Base-by-base conservation (phyloP, 2,888 invertebrate genomes). In the Sarcophaga caerulescens region DNA sequence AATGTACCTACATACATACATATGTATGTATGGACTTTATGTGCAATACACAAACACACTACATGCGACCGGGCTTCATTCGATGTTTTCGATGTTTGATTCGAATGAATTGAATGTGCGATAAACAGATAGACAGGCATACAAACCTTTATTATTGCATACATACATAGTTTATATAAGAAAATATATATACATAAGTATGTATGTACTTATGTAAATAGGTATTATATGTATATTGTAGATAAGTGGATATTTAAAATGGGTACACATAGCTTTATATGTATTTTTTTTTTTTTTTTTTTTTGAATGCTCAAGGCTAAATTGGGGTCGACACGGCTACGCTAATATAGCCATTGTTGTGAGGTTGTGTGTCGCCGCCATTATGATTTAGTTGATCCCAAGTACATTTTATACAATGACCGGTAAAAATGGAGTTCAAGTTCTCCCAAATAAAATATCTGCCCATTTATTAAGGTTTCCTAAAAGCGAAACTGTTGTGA, bases 241-340 rank as follows among this genome's bases (percentile, higher is more conserved):
- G 45, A 76, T 66, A 76, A 17, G 23, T 23, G 10, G 8, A 73
- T 62, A 63, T n/a, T 52, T 52, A 47, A 82, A 45, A 69, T 57
- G 47, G 19, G 62, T 80, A 78, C 65, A 78, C 65, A 75, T 79
- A 79, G 59, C 63, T 69, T 65, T 78, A 47, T 76, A 75, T 66
- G 71, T 79, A 76, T 59, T 68, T 69, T 70, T 78, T 52, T 63
- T 70, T 85, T 74, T 35, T 35, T 6, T 35, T 35, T 25, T 25
- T 25, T 25, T 25, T 25, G 3, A 35, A 76, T 75, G 80, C 85
- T 88, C 87, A 88, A 88, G 88, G 88, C 88, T 87, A 75, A 81
- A 87, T 85, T 84, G 80, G 81, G 85, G 65, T 84, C 84, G 81
- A 76, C 75, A 47, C 79, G 81, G 79, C 11, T 68, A 66, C 59